phyloP scores from a whole-genome alignment of 2,797 vertebrate genomes.

The Momotus momota region DNA sequence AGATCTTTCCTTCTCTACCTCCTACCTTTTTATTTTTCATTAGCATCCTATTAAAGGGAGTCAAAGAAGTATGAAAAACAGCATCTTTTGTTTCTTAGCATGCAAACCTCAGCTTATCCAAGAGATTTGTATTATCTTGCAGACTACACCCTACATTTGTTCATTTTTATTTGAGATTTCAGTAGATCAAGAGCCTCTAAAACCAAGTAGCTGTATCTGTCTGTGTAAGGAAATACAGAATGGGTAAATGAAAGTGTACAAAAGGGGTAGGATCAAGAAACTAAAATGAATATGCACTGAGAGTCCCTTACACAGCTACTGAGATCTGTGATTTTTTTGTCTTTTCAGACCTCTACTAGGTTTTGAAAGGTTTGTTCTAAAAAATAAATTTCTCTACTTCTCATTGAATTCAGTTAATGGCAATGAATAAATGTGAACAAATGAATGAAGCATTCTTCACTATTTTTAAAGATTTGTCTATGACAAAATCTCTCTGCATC shows the following conservation, averaged over 20 bases:
- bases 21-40: background rate
- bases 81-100: background rate
- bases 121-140: background rate
- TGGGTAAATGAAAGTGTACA: background rate
- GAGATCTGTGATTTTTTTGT: background rate
- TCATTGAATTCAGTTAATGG: background rate
- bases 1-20: background rate
- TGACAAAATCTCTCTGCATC: background rate
- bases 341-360: background rate
- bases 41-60: background rate
- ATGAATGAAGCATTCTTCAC: background rate
- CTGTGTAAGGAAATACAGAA: background rate
- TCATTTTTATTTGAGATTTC: background rate
- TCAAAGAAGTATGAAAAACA: background rate
- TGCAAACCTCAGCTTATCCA: background rate
- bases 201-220: background rate
- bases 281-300: background rate
- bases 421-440: background rate
- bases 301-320: background rate
- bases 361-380: background rate
- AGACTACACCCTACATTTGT: background rate
- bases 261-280: background rate
- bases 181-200: background rate
- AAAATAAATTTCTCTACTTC: background rate
- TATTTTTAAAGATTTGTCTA: conserved; percentile 22